Evolutionary conservation across 2,113 vertebrate genomes (phyloP), one percentile per base, ranked within the genome.

Genomic region (Tychaedon coryphoeus): DNA sequence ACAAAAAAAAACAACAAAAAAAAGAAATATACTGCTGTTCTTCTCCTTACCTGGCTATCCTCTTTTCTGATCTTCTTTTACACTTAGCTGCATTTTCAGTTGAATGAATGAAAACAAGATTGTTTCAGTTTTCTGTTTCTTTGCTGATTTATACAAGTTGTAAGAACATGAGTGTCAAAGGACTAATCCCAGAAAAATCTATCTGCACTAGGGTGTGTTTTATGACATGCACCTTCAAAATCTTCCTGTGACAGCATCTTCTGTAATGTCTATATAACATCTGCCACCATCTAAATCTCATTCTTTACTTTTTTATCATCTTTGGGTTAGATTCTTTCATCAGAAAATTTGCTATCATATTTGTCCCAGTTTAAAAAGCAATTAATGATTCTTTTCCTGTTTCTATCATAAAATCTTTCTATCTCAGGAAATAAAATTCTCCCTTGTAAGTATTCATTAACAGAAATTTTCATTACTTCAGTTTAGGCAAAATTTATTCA

Each of bases 321-420:
- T 73, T 60, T n/a, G 23, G 4, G 28, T 70, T n/a, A 69, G 19
- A 64, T 48, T 12, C 19, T 58, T 71, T 75, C 8, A n/a, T 72
- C 6, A 3, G 12, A 12, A 90, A 88, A 71, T 19, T 20, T 56
- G 6, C 6, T 40, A 61, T 34, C 14, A 6, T 69, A 48, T 69
- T 79, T 95, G 10, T 36, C 50, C 19, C 11, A 57, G 22, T 72
- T 36, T 48, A 26, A 43, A 85, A 82, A 60, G 11, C 0, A 58
- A 70, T 8, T 34, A 51, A 20, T n/a, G 2, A 10, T 15, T n/a
- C 28, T 69, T 66, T 14, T 3, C 3, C 8, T 7, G 0, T 74
- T 71, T 75, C 16, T 56, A 42, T 50, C 29, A 72, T 24, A 29
- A 33, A 71, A 31, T 47, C 6, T 45, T 83, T 73, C 4, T 53